Percentiles rank a stretch among this genome's conserved stretches.
These are phyloP conservation scores for Drosophila biarmipes DNA, from an alignment of 1,140 invertebrate species.

Conservation along the genomic window DNA sequence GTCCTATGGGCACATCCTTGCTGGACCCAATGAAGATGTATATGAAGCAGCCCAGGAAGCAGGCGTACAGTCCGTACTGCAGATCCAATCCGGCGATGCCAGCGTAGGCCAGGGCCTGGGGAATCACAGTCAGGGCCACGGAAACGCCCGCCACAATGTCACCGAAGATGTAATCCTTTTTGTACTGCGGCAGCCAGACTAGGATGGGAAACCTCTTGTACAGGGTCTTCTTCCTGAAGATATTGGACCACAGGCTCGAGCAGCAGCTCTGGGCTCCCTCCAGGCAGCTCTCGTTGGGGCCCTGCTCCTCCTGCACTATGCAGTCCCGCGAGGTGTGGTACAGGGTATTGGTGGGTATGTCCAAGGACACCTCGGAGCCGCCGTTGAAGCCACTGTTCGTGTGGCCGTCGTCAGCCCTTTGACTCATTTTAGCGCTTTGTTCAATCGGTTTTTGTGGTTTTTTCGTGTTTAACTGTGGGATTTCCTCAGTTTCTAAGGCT, in stretches of 20 bases:
- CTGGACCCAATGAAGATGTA: conserved; percentile 96
- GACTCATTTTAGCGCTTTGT: conserved; percentile 21
- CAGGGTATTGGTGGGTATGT: conserved; percentile 75
- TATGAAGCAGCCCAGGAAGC: conserved; percentile 95
- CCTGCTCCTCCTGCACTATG: conserved; percentile 67
- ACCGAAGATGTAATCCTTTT: conserved; percentile 86
- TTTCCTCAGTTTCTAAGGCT: conserved; percentile 52
- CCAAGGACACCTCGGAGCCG: conserved; percentile 73
- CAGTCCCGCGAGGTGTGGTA: conserved; percentile 77
- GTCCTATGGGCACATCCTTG: conserved; percentile 95
- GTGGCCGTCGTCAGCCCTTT: conserved; percentile 55
- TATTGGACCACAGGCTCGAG: conserved; percentile 69
- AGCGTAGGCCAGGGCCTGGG: conserved; percentile 93
- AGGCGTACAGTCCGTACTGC: conserved; percentile 94
- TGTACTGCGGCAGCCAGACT: conserved; percentile 91
- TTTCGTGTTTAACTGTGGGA: conserved; percentile 11
- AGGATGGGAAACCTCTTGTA: conserved; percentile 90
- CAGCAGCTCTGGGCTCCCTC: conserved; percentile 55
- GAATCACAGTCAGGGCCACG: conserved; percentile 93
- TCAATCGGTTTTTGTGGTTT: background rate
- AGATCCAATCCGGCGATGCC: conserved; percentile 92
- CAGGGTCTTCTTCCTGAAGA: conserved; percentile 87
- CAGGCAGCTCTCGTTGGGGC: conserved; percentile 28
- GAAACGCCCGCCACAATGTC: conserved; percentile 95
- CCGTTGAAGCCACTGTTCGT: conserved; percentile 59